phyloP scores from a whole-genome alignment of 2,888 invertebrate genomes.

The Andrena minutula region DNA sequence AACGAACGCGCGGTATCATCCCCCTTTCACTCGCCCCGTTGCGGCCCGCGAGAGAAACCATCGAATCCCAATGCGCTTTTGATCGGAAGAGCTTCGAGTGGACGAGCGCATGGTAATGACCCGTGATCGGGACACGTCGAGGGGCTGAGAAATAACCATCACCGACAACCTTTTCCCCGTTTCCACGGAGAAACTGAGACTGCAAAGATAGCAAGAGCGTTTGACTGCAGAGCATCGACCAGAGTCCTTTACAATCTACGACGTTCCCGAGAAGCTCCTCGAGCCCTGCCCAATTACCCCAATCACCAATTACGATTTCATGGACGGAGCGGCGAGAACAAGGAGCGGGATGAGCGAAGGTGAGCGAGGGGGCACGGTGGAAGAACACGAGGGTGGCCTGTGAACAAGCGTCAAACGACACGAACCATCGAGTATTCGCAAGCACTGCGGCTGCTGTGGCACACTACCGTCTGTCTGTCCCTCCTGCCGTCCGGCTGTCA shows the following conservation, averaged over 20 bases:
- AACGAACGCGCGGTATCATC: constrained; percentile 38
- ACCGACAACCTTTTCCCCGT: neutral
- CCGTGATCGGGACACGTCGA: neutral
- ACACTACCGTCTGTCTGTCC: constrained; percentile 82
- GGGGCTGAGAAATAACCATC: neutral
- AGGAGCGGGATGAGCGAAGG: constrained; percentile 1
- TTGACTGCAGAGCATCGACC: neutral
- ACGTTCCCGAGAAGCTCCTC: neutral
- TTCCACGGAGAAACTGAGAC: neutral
- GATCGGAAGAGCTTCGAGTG: constrained; percentile 23
- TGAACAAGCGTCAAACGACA: constrained; percentile 66
- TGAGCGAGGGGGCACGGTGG: neutral
- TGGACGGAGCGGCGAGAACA: neutral
- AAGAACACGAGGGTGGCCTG: constrained; percentile 16
- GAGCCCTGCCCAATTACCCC: neutral
- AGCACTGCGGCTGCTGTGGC: constrained; percentile 83
- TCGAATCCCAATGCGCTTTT: constrained; percentile 26
- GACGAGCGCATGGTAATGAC: constrained; percentile 21
- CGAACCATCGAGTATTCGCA: constrained; percentile 84
- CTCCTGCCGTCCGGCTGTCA: constrained; percentile 81
- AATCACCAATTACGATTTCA: constrained; percentile 7
- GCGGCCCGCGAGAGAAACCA: constrained; percentile 6
- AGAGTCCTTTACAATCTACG: neutral
- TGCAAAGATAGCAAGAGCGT: too few species aligned
- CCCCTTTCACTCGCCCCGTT: neutral